Conservation (phyloP, 2,797 vertebrate species). For the Aldrovandia affinis region DNA sequence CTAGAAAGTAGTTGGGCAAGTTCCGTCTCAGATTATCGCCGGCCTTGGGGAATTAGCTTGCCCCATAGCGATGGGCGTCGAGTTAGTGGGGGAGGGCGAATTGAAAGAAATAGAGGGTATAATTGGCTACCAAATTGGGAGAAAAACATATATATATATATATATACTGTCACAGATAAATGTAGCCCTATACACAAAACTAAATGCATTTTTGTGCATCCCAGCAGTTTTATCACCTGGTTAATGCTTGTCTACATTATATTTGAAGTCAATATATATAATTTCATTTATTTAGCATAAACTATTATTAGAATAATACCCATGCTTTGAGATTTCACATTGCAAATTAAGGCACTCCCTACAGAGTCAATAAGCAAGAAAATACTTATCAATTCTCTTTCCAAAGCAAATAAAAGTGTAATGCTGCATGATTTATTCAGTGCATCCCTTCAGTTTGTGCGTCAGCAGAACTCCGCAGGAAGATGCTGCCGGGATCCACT, state of each 20-base stretch:
- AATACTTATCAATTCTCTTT: constrained; percentile 28
- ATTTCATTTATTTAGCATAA: not conserved
- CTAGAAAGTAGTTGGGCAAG: too few relatives aligned
- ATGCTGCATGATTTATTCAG: constrained; percentile 28
- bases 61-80: too few relatives aligned
- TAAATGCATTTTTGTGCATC: too few relatives aligned
- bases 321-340: not conserved
- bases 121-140: too few relatives aligned
- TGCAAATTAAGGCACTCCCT: not conserved
- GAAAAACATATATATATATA: too few relatives aligned
- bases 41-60: too few relatives aligned
- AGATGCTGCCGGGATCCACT: not conserved
- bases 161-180: too few relatives aligned
- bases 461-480: constrained; percentile 18
- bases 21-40: too few relatives aligned
- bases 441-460: not conserved
- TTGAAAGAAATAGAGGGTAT: too few relatives aligned
- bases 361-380: constrained; percentile 21
- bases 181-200: too few relatives aligned
- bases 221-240: too few relatives aligned
- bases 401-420: constrained; percentile 27
- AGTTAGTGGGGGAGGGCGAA: too few relatives aligned
- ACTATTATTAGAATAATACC: not conserved
- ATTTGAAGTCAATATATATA: not conserved
- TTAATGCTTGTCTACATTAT: not conserved